Percentiles rank a stretch among this genome's conserved stretches.
These are phyloP conservation scores for Wiebesia pumilae DNA, from an alignment of 1,140 invertebrate species.

Conservation along the genomic window DNA sequence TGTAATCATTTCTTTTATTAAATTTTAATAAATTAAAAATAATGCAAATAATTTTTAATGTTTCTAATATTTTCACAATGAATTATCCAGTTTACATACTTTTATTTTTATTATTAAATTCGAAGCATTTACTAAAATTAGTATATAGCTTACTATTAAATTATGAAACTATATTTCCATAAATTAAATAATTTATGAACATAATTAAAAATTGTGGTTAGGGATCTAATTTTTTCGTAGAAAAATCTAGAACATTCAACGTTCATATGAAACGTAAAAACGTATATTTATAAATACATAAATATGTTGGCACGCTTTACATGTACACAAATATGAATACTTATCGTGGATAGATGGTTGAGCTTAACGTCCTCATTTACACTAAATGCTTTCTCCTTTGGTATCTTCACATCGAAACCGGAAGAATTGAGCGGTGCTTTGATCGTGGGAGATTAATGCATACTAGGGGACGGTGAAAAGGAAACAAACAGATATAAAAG, in stretches of 20 bases:
- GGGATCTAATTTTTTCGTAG: background rate
- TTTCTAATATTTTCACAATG: too few relatives aligned
- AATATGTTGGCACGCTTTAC: background rate
- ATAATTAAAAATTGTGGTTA: too few relatives aligned
- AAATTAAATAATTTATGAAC: too few relatives aligned
- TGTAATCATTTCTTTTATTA: too few relatives aligned
- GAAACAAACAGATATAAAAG: background rate
- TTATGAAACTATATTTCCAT: too few relatives aligned
- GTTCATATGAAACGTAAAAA: background rate
- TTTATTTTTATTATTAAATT: too few relatives aligned
- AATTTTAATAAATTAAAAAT: too few relatives aligned
- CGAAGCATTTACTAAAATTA: too few relatives aligned
- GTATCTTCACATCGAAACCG: background rate
- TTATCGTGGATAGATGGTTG: background rate
- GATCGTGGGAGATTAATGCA: constrained; percentile 30
- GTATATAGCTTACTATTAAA: too few relatives aligned
- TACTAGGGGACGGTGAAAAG: background rate
- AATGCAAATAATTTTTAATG: too few relatives aligned
- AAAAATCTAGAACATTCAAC: background rate
- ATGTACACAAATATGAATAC: too few relatives aligned
- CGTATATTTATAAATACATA: background rate
- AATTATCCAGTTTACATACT: too few relatives aligned
- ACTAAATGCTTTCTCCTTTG: constrained; percentile 44
- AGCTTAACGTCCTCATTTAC: constrained; percentile 7
- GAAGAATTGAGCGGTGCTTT: constrained; percentile 16